Percentiles rank a stretch among this genome's conserved stretches.
These are phyloP conservation scores for Amphipyra berbera DNA, from an alignment of 2,888 invertebrate species.

Conservation along the genomic window DNA sequence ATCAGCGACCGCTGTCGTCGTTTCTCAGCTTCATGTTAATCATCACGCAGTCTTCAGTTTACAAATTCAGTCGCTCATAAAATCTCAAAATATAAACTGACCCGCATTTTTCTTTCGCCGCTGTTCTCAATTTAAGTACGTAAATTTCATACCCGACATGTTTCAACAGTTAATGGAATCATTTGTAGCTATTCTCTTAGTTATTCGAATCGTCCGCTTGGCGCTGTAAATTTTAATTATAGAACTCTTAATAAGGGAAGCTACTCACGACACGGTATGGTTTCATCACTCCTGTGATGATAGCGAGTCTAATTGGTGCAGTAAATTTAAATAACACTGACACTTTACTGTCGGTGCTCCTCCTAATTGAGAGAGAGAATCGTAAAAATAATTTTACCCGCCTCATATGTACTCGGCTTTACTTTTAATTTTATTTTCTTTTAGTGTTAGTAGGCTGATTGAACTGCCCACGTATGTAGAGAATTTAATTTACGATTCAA, in stretches of 20 bases:
- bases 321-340: slow-evolving; percentile 90
- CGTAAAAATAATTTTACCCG: slow-evolving; percentile 89
- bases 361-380: slow-evolving; percentile 88
- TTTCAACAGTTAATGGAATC: slow-evolving; percentile 63
- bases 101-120: slow-evolving; percentile 41
- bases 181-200: slow-evolving; percentile 71
- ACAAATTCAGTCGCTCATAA: slow-evolving; percentile 34
- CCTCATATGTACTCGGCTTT: slow-evolving; percentile 85
- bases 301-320: slow-evolving; percentile 88
- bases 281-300: slow-evolving; percentile 85
- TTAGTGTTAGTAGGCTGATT: slow-evolving; percentile 80
- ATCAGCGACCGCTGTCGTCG: background rate
- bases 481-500: slow-evolving; percentile 78
- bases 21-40: slow-evolving; percentile 7
- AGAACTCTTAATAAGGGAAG: slow-evolving; percentile 87
- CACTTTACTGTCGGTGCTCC: slow-evolving; percentile 85
- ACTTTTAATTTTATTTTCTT: slow-evolving; percentile 85
- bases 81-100: slow-evolving; percentile 40
- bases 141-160: slow-evolving; percentile 41
- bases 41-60: slow-evolving; percentile 31
- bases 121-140: slow-evolving; percentile 35
- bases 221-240: slow-evolving; percentile 86
- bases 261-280: slow-evolving; percentile 82
- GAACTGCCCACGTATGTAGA: slow-evolving; percentile 75
- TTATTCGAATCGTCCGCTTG: slow-evolving; percentile 71